phyloP scores from a whole-genome alignment of 2,113 vertebrate genomes.

The Zosterops lateralis region DNA sequence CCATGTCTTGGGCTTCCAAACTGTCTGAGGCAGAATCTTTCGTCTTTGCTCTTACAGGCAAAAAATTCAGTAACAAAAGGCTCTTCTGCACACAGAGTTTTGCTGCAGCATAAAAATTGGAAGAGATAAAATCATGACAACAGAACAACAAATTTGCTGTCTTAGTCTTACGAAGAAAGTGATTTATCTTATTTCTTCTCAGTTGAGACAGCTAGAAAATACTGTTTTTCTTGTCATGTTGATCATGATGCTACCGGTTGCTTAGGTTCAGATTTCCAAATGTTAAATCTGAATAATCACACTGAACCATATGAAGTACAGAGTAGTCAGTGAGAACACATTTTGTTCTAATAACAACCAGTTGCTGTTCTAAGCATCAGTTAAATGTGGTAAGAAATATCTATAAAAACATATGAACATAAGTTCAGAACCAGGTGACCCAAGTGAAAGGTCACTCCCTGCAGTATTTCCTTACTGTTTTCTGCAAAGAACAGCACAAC shows the following conservation, averaged over 20 bases:
- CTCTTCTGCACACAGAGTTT: constrained; percentile 91
- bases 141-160: neutral
- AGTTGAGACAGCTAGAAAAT: neutral
- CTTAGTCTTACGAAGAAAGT: neutral
- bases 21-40: constrained; percentile 44
- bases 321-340: neutral
- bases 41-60: constrained; percentile 63
- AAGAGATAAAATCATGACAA: neutral
- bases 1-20: neutral
- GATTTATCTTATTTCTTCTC: neutral
- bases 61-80: constrained; percentile 86
- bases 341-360: neutral
- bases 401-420: neutral
- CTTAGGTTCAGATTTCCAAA: neutral
- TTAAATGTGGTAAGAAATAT: neutral
- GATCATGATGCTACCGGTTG: neutral
- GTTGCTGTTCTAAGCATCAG: neutral
- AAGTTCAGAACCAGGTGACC: neutral
- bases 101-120: constrained; percentile 70
- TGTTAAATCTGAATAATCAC: neutral
- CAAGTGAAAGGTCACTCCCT: neutral
- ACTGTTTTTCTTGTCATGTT: neutral
- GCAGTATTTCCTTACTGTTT: neutral
- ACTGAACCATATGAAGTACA: neutral
- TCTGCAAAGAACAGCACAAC: neutral